Evolutionary conservation across 2,797 vertebrate species (phyloP).

Genomic region (Aphelocoma californica): DNA sequence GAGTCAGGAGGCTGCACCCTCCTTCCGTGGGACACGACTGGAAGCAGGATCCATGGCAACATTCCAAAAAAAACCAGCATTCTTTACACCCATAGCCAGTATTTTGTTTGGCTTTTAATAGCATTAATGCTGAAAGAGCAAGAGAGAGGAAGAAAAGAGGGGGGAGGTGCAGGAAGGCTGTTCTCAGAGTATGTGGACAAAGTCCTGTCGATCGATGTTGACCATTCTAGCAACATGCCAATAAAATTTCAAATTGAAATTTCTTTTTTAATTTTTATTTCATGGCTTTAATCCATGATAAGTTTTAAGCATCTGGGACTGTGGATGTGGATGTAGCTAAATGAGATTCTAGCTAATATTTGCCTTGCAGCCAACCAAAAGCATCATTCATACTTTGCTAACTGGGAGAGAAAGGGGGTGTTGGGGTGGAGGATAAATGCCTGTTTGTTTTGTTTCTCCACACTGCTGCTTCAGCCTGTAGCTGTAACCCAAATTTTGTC

Average conservation of each 20-base stretch:
- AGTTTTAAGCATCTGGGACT: conserved; percentile 71
- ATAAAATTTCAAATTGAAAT: conserved; percentile 86
- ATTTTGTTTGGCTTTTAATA: conserved; percentile 72
- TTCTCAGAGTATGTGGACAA: conserved; percentile 69
- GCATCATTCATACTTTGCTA: conserved; percentile 50
- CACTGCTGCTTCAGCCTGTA: conserved; percentile 5
- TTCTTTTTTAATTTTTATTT: conserved; percentile 70
- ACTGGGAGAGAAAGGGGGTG: background rate
- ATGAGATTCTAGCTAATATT: conserved; percentile 54
- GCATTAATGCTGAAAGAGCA: conserved; percentile 21
- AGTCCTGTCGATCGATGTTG: conserved; percentile 73
- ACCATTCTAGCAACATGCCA: conserved; percentile 77
- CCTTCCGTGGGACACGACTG: background rate
- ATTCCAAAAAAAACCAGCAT: conserved; percentile 74
- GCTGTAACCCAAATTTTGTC: conserved; percentile 22
- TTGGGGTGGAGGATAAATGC: background rate
- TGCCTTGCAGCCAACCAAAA: conserved; percentile 55
- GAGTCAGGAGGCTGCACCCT: conserved; percentile 38
- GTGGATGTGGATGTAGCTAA: conserved; percentile 69
- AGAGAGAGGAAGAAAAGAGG: conserved; percentile 6
- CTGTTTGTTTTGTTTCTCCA: conserved; percentile 19
- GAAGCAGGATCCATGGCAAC: conserved; percentile 65
- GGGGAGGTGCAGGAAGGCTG: conserved; percentile 52
- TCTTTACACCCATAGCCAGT: conserved; percentile 66
- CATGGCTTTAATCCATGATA: conserved; percentile 81